A percentile compares a stretch with the other conserved stretches of the same genome.
Conservation (phyloP, 2,888 invertebrate genomes). For the Criorhina ranunculi region DNA sequence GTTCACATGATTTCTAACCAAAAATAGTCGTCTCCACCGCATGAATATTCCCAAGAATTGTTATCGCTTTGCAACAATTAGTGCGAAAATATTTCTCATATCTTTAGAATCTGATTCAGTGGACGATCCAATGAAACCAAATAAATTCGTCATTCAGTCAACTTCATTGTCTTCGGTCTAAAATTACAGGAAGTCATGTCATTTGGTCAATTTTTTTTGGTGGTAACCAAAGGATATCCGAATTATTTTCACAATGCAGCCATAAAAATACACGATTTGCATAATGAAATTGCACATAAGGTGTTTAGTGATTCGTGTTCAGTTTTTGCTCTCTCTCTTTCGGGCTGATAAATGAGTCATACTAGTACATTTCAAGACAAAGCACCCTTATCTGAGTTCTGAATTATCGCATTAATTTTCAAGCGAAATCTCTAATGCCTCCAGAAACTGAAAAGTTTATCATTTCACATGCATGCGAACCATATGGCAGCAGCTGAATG, state of each 20-base stretch:
- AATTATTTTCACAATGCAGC: conserved; percentile 47
- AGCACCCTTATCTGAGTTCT: conserved; percentile 45
- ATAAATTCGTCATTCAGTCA: conserved; percentile 40
- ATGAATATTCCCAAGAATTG: background rate
- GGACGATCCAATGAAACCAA: conserved; percentile 12
- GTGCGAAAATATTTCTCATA: background rate
- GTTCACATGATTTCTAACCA: conserved; percentile 6
- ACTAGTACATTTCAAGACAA: conserved; percentile 6
- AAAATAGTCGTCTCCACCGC: background rate
- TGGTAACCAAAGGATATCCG: conserved; percentile 61
- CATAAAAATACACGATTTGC: conserved; percentile 55
- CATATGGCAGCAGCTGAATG: conserved; percentile 23
- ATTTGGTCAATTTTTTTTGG: conserved; percentile 18
- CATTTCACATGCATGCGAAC: conserved; percentile 25
- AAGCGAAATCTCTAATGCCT: conserved; percentile 4
- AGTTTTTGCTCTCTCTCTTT: background rate
- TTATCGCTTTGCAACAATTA: background rate
- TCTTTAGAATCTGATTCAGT: conserved; percentile 62
- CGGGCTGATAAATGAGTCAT: conserved; percentile 41
- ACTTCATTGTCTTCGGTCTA: conserved; percentile 22
- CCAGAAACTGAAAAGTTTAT: conserved; percentile 34
- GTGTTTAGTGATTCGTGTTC: background rate
- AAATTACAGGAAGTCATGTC: conserved; percentile 68
- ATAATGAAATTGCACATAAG: conserved; percentile 28
- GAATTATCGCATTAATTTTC: conserved; percentile 14